Conservation (phyloP, 2,797 vertebrate species). For the Platyrinchus mystaceus region DNA sequence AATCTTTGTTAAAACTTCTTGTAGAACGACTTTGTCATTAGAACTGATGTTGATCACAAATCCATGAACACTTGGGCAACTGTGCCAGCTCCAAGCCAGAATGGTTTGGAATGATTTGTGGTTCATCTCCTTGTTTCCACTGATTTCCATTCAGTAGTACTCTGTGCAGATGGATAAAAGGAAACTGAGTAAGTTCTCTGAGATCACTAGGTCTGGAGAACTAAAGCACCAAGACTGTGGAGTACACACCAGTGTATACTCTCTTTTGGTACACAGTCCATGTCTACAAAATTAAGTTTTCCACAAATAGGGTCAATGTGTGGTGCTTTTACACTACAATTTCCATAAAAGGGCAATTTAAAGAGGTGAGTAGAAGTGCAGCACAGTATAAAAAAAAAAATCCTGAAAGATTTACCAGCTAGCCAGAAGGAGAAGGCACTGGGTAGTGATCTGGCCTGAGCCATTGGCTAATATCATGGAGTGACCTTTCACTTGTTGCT, state of each 20-base stretch:
- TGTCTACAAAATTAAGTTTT: neutral
- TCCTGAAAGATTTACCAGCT: neutral
- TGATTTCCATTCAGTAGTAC: neutral
- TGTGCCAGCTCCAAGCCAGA: neutral
- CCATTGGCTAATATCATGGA: conserved; percentile 18
- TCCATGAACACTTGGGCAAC: neutral
- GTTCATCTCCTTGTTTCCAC: neutral
- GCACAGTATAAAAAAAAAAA: neutral
- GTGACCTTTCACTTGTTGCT: conserved; percentile 35
- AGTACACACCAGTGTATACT: neutral
- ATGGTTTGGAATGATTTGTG: neutral
- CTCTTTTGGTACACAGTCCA: neutral
- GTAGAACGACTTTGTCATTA: neutral
- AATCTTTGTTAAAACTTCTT: neutral
- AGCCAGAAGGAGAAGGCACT: neutral
- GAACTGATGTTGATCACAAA: neutral
- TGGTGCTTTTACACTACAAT: neutral
- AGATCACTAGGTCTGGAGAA: neutral
- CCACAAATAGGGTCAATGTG: neutral
- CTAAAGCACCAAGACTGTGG: neutral
- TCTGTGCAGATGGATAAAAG: neutral
- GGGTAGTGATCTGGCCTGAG: neutral
- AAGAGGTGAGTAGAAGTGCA: neutral
- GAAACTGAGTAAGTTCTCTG: neutral
- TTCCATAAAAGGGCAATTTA: neutral